These are phyloP conservation scores for Pan paniscus DNA, from an alignment of 2,113 vertebrate genomes.

Conservation along the genomic window DNA sequence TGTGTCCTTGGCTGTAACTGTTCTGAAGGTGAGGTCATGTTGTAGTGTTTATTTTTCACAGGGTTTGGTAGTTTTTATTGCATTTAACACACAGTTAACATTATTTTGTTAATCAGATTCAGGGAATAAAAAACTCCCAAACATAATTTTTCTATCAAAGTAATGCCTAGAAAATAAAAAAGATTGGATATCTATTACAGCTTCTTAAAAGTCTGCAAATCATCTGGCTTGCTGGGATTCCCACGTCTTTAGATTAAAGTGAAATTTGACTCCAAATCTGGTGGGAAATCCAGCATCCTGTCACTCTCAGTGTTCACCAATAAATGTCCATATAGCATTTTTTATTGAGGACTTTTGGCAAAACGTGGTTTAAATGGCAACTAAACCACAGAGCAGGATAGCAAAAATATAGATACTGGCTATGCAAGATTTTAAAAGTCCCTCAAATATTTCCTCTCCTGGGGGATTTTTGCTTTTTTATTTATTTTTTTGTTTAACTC, in stretches of 20 bases:
- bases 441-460: neutral
- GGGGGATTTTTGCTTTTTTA: neutral
- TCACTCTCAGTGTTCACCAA: fast-evolving
- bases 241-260: neutral
- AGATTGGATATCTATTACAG: neutral
- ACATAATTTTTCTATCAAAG: neutral
- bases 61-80: neutral
- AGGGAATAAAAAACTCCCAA: neutral
- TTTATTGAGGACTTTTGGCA: neutral
- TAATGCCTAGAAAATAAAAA: neutral
- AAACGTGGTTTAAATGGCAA: neutral
- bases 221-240: neutral
- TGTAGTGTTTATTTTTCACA: neutral
- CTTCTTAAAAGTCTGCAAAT: neutral
- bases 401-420: neutral
- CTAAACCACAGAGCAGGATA: neutral
- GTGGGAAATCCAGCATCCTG: neutral
- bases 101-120: neutral
- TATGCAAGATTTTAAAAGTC: neutral
- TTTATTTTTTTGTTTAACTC: neutral
- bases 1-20: too few species aligned
- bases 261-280: neutral
- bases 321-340: neutral
- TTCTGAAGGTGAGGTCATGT: neutral
- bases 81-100: neutral